Evolutionary conservation across 2,113 vertebrate genomes (phyloP), one percentile per base, ranked within the genome.

Genomic region (Suncus etruscus): DNA sequence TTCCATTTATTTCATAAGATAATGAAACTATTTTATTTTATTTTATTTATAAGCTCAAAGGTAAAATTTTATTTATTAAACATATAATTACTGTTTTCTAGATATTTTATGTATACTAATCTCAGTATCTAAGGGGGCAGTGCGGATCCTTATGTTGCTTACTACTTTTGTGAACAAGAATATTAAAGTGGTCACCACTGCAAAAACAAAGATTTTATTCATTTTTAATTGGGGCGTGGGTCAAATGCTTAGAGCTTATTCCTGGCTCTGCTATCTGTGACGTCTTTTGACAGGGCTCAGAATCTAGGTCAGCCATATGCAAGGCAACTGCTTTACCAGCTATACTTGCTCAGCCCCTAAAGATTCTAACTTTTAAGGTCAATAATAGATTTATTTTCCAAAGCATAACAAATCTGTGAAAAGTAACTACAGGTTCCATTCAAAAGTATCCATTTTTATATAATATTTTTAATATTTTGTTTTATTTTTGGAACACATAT

Each of bases 281-380:
- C 18, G 12, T 4, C 11, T 54, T 54, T 14, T 54, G 54, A 54
- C 18, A 16, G 54, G 12, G 11, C 54, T 54, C 54, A 54, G 51
- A 54, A 54, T 54, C 54, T 54, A 4, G 54, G 54, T 54, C 54
- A 15, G 54, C 54, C 18, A 16, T 4, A 54, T 14, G 54, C 54
- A 54, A 54, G 54, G 8, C 54, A 54, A 54, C 3, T 54, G 54
- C 54, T 16, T 16, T 54, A 54, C 54, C 54, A 15, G 54, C 54
- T 54, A 16, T 16, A 54, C 54, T 54, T 16, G 18, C 54, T 54
- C 11, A 14, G 2, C 54, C 54, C 54, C 18, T 69, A 11, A 73
- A 66, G 14, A 90, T 92, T 63, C 2, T 81, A 89, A 69, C 25
- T 89, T 83, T 94, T 87, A 77, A 84, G 66, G 79, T 45, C 75